Evolutionary conservation across 2,888 invertebrate genomes (phyloP).

Genomic region (Sycophila texana): DNA sequence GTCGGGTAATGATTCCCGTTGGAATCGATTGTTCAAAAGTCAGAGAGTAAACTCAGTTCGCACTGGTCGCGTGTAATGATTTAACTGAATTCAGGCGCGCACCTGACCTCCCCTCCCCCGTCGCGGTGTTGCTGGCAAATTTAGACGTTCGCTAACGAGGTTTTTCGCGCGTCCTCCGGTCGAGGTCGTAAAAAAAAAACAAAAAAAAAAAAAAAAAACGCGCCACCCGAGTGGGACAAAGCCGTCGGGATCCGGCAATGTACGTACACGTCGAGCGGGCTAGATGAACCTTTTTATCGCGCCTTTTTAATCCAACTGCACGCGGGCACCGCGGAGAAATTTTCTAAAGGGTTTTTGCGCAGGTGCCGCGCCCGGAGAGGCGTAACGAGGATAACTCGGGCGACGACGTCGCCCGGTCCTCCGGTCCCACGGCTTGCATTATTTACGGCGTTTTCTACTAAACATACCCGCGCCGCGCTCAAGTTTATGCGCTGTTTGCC

Average conservation of each 20-base stretch:
- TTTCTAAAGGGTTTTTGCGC: constrained; percentile 29
- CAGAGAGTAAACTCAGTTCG: no score
- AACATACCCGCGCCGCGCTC: constrained; percentile 5
- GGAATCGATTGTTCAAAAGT: no score
- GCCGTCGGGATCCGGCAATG: not conserved
- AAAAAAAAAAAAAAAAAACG: not conserved
- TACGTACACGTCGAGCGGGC: not conserved
- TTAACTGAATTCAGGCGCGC: no score
- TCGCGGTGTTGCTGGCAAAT: not conserved
- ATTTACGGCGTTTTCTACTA: constrained; percentile 43
- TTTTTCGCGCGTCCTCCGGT: not conserved
- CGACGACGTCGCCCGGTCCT: not conserved
- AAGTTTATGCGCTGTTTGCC: constrained; percentile 23
- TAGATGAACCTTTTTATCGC: constrained; percentile 26
- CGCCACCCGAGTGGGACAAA: not conserved
- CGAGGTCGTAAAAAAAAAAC: not conserved
- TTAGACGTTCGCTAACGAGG: constrained; percentile 23
- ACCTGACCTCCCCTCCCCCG: not conserved
- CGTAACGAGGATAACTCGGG: constrained; percentile 26
- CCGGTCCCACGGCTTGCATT: constrained; percentile 21
- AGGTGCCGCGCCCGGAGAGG: not conserved
- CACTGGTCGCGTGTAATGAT: no score
- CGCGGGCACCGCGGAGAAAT: not conserved
- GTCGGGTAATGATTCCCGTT: no score
- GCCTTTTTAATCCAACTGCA: constrained; percentile 15